phyloP scores from a whole-genome alignment of 2,888 invertebrate species.

The Acanthosoma haemorrhoidale region DNA sequence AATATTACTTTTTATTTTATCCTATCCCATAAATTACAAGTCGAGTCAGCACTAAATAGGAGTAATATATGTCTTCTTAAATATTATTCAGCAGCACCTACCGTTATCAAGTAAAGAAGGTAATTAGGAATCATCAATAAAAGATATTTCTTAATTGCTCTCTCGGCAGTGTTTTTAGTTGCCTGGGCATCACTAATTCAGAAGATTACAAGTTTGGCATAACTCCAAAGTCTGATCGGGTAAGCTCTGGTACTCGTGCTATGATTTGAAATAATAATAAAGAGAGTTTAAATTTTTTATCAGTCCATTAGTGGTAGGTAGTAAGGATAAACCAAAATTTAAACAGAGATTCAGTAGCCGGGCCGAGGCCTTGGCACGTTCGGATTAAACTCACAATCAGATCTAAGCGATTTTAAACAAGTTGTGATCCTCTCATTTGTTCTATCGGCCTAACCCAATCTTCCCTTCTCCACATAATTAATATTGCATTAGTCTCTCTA shows the following conservation, averaged over 20 bases:
- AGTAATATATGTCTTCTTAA: background rate
- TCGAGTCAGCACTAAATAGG: too few relatives aligned
- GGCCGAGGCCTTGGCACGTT: too few relatives aligned
- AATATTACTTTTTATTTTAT: too few relatives aligned
- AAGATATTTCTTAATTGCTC: background rate
- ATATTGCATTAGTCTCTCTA: background rate
- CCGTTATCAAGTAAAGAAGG: background rate
- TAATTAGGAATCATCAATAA: background rate
- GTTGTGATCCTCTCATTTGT: background rate
- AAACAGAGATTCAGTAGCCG: background rate
- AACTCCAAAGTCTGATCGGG: background rate
- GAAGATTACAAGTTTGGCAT: background rate
- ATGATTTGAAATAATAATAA: slow-evolving; percentile 5
- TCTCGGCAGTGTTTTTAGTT: too few relatives aligned
- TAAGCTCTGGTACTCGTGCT: background rate
- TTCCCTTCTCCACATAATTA: background rate
- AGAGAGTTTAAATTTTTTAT: background rate
- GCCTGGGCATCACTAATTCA: background rate
- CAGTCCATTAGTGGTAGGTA: background rate
- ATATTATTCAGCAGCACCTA: background rate
- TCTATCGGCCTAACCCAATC: too few relatives aligned
- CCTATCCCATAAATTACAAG: too few relatives aligned
- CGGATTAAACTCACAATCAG: background rate
- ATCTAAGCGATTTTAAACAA: slow-evolving; percentile 5
- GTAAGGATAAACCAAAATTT: too few relatives aligned